Base-by-base conservation (phyloP, 1,140 invertebrate genomes). In the Contarinia nasturtii region DNA sequence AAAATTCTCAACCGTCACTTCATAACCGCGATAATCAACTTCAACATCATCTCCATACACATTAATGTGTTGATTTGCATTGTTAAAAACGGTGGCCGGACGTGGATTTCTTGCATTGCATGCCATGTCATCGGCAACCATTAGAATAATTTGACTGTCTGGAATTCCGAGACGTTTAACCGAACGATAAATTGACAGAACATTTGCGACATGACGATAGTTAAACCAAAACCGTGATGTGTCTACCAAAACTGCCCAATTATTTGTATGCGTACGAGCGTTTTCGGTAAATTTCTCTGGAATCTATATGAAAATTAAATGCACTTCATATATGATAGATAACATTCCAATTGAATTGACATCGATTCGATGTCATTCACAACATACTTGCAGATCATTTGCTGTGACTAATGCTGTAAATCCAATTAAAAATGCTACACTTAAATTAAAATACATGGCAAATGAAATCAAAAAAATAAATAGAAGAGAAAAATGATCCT, bases 191-290 rank as follows among this genome's bases (percentile, higher is more conserved):
- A 99, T 91, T 0, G 94, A 98, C 34, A 99, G 67, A 0, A 97
- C 95, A 67, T 99, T 99, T 1, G 95, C 92, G 12, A 97, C 92
- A 79, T 99, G 96, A 33, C 96, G 75, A 65, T 99, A 99, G 66
- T 99, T 99, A 56, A 98, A 98, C 95, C 95, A 99, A 68, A 98
- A 98, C 47, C 94, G 69, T 2, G 93, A 98, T 0, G 94, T 96
- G 61, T 97, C 92, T 0, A 98, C 94, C 47, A 99, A 67, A 12
- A 99, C 93, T 3, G 95, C 95, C 95, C 95, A 99, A 65, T 98
- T 99, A 61, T 98, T 98, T 2, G 93, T 93, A 60, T 98, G 94
- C n/a, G 71, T 70, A 3, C 65, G 14, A 14, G 60, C 63, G 33
- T 65, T 70, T 60, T 66, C 61, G 3, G 52, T 50, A 55, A 69